Percentiles rank a stretch among this genome's conserved stretches.
Evolutionary conservation across 2,888 invertebrate genomes (phyloP).

Genomic region (Pollenia amentaria): DNA sequence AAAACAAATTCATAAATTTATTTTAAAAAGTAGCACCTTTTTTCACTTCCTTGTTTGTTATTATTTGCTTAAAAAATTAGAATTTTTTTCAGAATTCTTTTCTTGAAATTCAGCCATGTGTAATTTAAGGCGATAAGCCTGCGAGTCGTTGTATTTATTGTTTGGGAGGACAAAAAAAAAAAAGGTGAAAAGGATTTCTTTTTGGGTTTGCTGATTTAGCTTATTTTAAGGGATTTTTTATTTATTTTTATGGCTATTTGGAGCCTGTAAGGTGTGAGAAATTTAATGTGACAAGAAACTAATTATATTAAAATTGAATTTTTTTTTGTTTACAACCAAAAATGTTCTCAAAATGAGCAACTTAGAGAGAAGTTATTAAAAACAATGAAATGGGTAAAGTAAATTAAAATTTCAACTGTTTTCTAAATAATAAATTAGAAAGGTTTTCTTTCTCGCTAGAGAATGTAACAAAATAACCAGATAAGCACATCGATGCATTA

Average conservation of each 20-base stretch:
- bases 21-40: conserved; percentile 21
- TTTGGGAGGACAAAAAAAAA: neutral
- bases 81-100: conserved; percentile 1
- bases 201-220: conserved; percentile 34
- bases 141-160: neutral
- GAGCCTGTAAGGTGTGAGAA: neutral
- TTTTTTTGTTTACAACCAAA: neutral
- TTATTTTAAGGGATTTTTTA: conserved; percentile 5
- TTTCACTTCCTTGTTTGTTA: neutral
- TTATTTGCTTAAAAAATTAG: conserved; percentile 33
- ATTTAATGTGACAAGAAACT: no score
- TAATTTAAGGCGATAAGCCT: conserved; percentile 56
- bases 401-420: no score
- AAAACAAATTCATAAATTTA: conserved; percentile 40
- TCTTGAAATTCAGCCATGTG: conserved; percentile 44
- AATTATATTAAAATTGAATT: neutral
- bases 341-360: no score
- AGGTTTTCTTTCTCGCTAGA: no score
- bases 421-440: no score
- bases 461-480: no score
- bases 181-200: neutral
- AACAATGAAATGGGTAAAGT: no score
- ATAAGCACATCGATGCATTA: no score
- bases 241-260: neutral
- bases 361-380: no score